Evolutionary conservation across 1,140 invertebrate genomes (phyloP), one percentile per base, ranked within the genome.

Genomic region (Drosophila nebulosa): DNA sequence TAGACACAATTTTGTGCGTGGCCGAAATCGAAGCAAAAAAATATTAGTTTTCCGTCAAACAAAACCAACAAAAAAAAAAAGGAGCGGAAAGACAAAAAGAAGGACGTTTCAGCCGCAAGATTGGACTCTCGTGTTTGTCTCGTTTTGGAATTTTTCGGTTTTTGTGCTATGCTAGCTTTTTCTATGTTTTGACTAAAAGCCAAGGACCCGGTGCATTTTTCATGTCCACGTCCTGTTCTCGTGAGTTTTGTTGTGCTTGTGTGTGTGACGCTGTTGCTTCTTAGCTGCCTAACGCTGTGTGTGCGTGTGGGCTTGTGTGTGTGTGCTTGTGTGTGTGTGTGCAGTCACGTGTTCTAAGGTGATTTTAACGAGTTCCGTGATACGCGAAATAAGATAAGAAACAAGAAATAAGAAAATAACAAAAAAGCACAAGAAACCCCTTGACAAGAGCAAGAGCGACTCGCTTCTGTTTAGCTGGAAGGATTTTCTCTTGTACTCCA

Each of bases 331-430:
- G 42, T 63, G 52, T 70, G 32, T 35, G 32, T 71, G 68, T 86
- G 74, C 83, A 88, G 75, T 88, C 83, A 86, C 78, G 83, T 86
- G 83, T 86, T 81, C 71, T 76, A 76, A 88, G 83, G 78, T 83
- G 83, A 88, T 86, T 83, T 86, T 86, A 88, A 88, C 83, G 83
- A 88, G 83, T 79, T 86, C 83, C 83, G 83, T 78, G 83, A 88
- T 86, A 83, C 78, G 83, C 83, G 74, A 81, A 74, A 83, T 88
- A 61, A 88, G 83, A 86, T 86, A 86, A 86, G 83, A 69, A 85
- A 76, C 61, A 58, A 56, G 24, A 64, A 59, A 61, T 26, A 18
- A 36, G 22, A 27, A 46, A 67, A 59, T 9, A 52, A 30, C n/a
- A 61, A 57, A 69, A 69, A 52, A 27, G 42, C 4, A 12, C 1